Evolutionary conservation across 2,797 vertebrate species (phyloP).

Genomic region (Triplophysa bombifrons): DNA sequence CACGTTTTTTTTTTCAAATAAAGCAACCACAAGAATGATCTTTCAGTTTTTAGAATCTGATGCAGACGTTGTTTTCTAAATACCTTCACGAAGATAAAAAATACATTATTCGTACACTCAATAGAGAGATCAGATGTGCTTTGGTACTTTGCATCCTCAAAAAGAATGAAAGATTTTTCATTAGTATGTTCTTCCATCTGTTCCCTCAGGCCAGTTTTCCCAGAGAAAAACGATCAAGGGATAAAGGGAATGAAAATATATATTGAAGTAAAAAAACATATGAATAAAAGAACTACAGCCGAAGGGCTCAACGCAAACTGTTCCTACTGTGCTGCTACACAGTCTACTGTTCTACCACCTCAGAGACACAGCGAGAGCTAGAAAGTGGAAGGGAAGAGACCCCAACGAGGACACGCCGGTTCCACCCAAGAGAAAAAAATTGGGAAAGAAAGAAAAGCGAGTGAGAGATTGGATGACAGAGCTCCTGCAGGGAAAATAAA

Average conservation of each 20-base stretch:
- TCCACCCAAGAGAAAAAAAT: conserved; percentile 33
- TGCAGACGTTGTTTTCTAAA: not conserved
- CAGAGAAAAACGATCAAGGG: conserved; percentile 31
- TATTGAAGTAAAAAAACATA: conserved; percentile 32
- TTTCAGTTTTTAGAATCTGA: too few relatives aligned
- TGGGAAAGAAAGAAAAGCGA: conserved; percentile 30
- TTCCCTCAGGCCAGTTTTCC: conserved; percentile 42
- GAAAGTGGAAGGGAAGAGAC: not conserved
- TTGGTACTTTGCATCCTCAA: not conserved
- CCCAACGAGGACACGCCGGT: conserved; percentile 11
- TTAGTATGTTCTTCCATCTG: conserved; percentile 8
- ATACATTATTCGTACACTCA: not conserved
- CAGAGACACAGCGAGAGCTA: conserved; percentile 31
- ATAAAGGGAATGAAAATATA: conserved; percentile 26
- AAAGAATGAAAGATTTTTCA: conserved; percentile 17
- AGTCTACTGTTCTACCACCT: conserved; percentile 47
- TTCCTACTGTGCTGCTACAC: conserved; percentile 49
- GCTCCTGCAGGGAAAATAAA: conserved; percentile 57
- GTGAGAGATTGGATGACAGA: conserved; percentile 50
- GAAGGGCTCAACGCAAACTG: conserved; percentile 33
- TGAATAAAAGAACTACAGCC: conserved; percentile 40
- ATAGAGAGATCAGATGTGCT: not conserved
- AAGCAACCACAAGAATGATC: not conserved
- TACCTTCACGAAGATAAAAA: not conserved
- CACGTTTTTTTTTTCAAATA: not conserved